Evolutionary conservation across 1,140 invertebrate species (phyloP), one percentile per base, ranked within the genome.

Genomic region (Lerema accius): DNA sequence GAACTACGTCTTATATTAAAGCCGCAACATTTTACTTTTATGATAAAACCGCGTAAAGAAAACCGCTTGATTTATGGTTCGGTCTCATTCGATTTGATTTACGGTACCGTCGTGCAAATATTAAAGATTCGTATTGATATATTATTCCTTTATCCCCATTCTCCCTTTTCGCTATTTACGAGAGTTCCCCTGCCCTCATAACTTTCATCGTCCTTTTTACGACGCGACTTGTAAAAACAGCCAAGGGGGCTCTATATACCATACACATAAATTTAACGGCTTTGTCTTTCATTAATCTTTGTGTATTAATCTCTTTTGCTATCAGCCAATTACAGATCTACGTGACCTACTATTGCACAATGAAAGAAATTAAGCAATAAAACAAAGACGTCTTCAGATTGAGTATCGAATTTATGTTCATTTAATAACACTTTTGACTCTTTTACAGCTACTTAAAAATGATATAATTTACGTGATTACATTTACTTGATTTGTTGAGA

Each of bases 41-140:
- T 61, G 59, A 62, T 67, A 73, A 78, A 82, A 76, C 76, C 68
- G 73, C 59, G 65, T 69, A 71, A 76, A 82, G 19, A 76, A 76
- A 79, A 72, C 68, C 71, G 49, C 65, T 62, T 86, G 86, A 89
- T 89, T 87, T 86, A 86, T 83, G 71, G 73, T 74, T 69, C 73
- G 67, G 76, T 90, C 86, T 88, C 84, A 89, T 90, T 86, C 84
- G 73, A 71, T 82, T 74, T 88, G 88, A 90, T 90, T 90, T 89
- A 90, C 84, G 82, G 77, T 78, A 73, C 75, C 73, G 71, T 74
- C 80, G 78, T 80, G 85, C 83, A 81, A 87, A 89, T 89, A 90
- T 88, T 87, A 90, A 90, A 90, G 86, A 90, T 88, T 84, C 84
- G 76, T 84, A 89, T 88, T 89, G 88, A 89, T 89, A 89, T 90